These are phyloP conservation scores for Cephus spinipes DNA, from an alignment of 2,888 invertebrate genomes.

Conservation along the genomic window DNA sequence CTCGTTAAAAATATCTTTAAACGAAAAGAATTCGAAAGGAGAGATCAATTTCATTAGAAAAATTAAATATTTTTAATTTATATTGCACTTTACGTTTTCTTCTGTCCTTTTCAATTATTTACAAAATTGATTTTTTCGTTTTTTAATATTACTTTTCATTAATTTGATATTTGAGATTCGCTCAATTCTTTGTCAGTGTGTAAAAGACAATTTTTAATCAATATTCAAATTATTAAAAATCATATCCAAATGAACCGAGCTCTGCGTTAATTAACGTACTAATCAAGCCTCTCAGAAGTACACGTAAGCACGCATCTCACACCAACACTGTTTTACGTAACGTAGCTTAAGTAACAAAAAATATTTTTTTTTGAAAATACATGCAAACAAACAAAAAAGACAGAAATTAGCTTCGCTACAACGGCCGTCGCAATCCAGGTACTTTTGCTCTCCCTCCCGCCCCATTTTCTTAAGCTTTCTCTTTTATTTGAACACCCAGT, in stretches of 20 bases:
- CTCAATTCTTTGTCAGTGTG: too few species aligned
- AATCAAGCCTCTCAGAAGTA: not conserved
- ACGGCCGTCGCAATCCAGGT: conserved; percentile 55
- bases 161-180: not conserved
- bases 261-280: not conserved
- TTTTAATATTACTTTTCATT: not conserved
- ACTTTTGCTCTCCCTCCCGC: conserved; percentile 41
- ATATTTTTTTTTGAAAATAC: not conserved
- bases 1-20: not conserved
- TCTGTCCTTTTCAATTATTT: not conserved
- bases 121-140: not conserved
- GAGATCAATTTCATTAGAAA: not conserved
- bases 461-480: not conserved
- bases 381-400: conserved; percentile 23
- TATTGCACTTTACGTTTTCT: too few species aligned
- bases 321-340: not conserved
- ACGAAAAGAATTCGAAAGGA: not conserved
- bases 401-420: conserved; percentile 46
- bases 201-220: not conserved
- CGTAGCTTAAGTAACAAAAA: not conserved
- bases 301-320: not conserved
- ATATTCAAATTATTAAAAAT: not conserved
- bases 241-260: not conserved
- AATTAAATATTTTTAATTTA: too few species aligned
- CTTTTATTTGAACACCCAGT: not conserved